Evolutionary conservation across 35 echinoderm and acorn worm species (phyloP), one percentile per base, ranked within the genome.

Genomic region (Ptychodera flava): DNA sequence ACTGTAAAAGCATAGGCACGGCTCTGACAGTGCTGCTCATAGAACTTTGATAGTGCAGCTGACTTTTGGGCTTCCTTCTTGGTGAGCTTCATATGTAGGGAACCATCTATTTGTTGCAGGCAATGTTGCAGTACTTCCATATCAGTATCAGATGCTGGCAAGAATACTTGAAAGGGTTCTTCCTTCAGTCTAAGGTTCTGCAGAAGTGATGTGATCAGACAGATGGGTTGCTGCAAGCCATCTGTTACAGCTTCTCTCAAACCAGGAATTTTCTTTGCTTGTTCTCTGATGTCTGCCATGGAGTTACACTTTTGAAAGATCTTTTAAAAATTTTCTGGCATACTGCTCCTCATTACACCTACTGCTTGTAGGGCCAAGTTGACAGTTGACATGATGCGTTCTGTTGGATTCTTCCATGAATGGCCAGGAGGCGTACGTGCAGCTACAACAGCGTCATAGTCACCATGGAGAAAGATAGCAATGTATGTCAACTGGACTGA

Each of bases 391-490:
- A 86, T 86, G 1, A 86, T 53, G 0, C 85, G 10, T 52, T 86
- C 85, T 14, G 45, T 38, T 30, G 85, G 85, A n/a, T 86, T 86
- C 35, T 86, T 86, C 85, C 85, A 86, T 16, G 35, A 53, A n/a
- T 86, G 85, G 22, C 52, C 33, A 0, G 85, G 85, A 15, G 85
- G 85, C 0, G 85, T 86, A 16, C 76, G 36, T 1, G 52, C 52
- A 16, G 76, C 38, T 33, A 31, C 10, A 1, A 86, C 29, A 32
- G 30, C 32, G 36, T 85, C 83, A 31, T 35, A 85, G 53, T 85
- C 83, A 80, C 1, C 32, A 6, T 33, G 2, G 0, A 16, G 32
- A 82, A 82, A 82, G 15, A 33, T 34, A 33, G 80, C 31, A 80
- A 80, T 82, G 32, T 33, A 34, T 30, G 80, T 33, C 27, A 82